Conservation (phyloP, 1,140 invertebrate species). For the Popillia japonica region DNA sequence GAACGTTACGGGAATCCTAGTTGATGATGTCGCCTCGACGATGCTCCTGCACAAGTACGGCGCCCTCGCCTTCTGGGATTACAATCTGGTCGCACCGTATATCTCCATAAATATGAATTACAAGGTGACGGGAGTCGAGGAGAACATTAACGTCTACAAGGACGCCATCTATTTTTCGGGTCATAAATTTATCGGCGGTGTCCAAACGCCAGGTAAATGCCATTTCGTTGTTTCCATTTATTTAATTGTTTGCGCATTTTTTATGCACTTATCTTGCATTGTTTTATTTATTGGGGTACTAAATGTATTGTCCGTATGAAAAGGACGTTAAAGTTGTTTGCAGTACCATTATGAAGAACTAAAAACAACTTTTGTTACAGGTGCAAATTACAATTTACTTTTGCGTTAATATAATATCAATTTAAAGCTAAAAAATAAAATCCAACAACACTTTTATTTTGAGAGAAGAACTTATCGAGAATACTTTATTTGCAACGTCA, state of each 20-base stretch:
- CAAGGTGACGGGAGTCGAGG: constrained; percentile 58
- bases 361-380: no score
- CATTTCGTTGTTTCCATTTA: not conserved
- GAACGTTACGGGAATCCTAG: constrained; percentile 88
- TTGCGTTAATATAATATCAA: no score
- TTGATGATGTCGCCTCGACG: constrained; percentile 85
- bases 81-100: constrained; percentile 85
- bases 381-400: no score
- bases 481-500: no score
- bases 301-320: not conserved
- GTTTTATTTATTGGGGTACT: no score
- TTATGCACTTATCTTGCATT: no score
- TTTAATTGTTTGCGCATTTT: not conserved
- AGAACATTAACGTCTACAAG: constrained; percentile 65
- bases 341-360: no score
- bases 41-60: constrained; percentile 80
- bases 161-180: constrained; percentile 92
- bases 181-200: constrained; percentile 91
- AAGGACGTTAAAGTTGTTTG: no score
- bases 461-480: no score
- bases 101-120: constrained; percentile 89
- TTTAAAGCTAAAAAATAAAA: no score
- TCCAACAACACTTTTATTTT: no score
- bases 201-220: constrained; percentile 78
- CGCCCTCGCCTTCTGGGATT: constrained; percentile 90